phyloP scores from a whole-genome alignment of 2,888 invertebrate species.

The Allolobophora icterica region DNA sequence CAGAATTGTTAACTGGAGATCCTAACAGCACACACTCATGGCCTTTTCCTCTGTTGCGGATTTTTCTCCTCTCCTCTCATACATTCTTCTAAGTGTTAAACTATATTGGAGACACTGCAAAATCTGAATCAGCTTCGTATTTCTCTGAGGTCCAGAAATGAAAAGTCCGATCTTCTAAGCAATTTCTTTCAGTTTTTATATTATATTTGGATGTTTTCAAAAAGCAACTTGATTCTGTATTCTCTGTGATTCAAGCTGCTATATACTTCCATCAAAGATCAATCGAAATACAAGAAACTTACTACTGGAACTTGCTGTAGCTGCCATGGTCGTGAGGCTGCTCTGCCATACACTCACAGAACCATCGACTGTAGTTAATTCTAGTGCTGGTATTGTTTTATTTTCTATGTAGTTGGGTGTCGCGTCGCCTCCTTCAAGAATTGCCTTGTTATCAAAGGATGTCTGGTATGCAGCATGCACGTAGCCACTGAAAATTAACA shows the following conservation, averaged over 20 bases:
- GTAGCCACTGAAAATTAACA: background rate
- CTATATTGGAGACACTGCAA: too few relatives aligned
- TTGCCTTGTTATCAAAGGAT: background rate
- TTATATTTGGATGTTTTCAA: too few relatives aligned
- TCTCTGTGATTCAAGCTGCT: too few relatives aligned
- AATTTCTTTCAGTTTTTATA: too few relatives aligned
- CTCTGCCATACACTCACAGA: background rate
- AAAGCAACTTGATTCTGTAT: too few relatives aligned
- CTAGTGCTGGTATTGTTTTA: background rate
- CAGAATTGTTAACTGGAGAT: too few relatives aligned
- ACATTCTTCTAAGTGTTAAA: too few relatives aligned
- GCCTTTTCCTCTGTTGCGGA: background rate
- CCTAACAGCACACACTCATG: background rate
- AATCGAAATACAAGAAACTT: background rate
- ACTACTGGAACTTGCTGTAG: background rate
- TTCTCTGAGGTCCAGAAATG: too few relatives aligned
- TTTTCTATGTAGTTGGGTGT: background rate
- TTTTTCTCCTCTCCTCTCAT: too few relatives aligned
- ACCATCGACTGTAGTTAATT: background rate
- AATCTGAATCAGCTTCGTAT: background rate
- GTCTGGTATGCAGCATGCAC: background rate
- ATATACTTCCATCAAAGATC: too few relatives aligned
- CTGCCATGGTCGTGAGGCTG: background rate
- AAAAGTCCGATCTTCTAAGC: too few relatives aligned
- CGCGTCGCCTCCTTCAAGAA: background rate